Evolutionary conservation across 2,888 invertebrate genomes (phyloP), one percentile per base, ranked within the genome.

Genomic region (Sphaerophoria rueppellii): DNA sequence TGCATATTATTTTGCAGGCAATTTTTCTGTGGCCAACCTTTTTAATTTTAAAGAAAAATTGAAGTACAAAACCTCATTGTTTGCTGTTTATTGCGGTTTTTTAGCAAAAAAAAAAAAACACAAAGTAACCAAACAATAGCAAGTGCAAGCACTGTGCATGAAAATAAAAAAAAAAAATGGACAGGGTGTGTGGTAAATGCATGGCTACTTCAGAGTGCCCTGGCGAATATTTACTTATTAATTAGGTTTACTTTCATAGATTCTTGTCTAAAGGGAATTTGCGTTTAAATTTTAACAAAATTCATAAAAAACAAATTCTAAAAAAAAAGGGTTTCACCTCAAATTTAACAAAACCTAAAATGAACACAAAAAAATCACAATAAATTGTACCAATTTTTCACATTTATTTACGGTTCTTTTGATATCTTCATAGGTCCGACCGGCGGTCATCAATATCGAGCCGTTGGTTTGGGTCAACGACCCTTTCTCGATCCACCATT

Each of bases 381-480:
- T 43, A 54, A 81, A 77, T 77, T 81, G 69, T 69, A 70, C 52
- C 78, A 63, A 75, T 82, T 86, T 78, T 82, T 81, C 58, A 67
- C n/a, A 69, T 74, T 77, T 80, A 37, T 77, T 50, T 82, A 67
- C 35, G 63, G 55, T 76, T 76, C 75, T 50, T 24, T 57, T 34
- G 46, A 6, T 43, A 63, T 73, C 16, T 32, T 87, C 87, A 40
- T 67, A 94, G 94, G 93, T 92, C 93, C 94, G 82, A 93, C 94
- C 89, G 90, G 93, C 91, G 93, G 94, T 91, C 94, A 94, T 88
- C 95, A 95, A 90, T 95, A 95, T 89, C 93, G 96, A 86, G 94
- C 95, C 63, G 93, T 96, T 88, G 95, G 95, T 43, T 92, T 96
- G 89, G 94, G 94, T 73, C 96, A 95, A 89, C 94, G 96, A 88